Evolutionary conservation across 2,797 vertebrate genomes (phyloP), one percentile per base, ranked within the genome.

Genomic region (Danio jaintianensis): DNA sequence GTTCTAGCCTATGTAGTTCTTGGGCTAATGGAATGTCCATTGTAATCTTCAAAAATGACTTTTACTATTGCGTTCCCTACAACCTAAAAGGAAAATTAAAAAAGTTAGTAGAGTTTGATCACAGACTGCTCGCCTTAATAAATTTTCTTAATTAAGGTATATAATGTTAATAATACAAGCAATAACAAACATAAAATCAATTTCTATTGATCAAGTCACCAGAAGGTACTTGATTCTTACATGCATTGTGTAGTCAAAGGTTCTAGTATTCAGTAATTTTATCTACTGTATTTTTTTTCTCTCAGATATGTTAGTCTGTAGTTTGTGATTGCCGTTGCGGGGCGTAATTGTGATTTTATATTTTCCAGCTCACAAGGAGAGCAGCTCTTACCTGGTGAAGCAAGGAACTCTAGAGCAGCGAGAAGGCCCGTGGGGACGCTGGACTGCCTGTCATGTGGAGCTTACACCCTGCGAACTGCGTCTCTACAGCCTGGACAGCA

Each of bases 341-440:
- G 7, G 58, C 2, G 15, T 76, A 11, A 59, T 38, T 77, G 45
- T 69, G 18, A 9, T 79, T 29, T 58, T 67, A 22, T 88, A 79
- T 85, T 82, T 85, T 89, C 45, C 84, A 98, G 97, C 93, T 66
- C 92, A 95, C 84, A 95, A 95, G 88, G 90, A 91, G 68, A 88
- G 89, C 29, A 96, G 95, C 66, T 91, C 93, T 83, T 96, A 92
- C 79, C 93, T 96, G 87, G 92, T 98, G 89, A 99, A 97, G 91
- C 97, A 97, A 87, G 96, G 96, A 7, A 94, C 92, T 85, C 87
- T 99, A 91, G 97, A 98, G 88, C 92, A 96, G 80, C 93, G 96
- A 15, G 96, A 96, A 87, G 94, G 94, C 47, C 90, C 90, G 2
- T 94, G 95, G 86, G 95, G 93, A 82, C 96, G 93, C 84, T 99